A percentile compares a stretch with the other conserved stretches of the same genome.
These are phyloP conservation scores for Macrochelys suwanniensis DNA, from an alignment of 2,797 vertebrate genomes.

Conservation along the genomic window DNA sequence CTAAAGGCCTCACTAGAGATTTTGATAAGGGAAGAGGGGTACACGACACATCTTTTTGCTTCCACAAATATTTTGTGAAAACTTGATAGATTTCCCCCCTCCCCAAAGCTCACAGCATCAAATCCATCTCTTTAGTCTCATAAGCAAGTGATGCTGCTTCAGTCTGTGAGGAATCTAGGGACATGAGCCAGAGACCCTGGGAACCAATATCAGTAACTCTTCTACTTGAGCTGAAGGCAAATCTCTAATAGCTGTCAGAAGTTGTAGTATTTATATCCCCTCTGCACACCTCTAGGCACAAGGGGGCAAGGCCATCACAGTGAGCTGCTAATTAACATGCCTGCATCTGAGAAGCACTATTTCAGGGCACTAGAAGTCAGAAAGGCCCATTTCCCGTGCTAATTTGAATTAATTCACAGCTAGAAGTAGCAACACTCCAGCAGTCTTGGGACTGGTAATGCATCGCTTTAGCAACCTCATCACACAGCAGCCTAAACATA, in stretches of 20 bases:
- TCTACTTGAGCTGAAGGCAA: constrained; percentile 38
- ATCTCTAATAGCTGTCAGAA: constrained; percentile 41
- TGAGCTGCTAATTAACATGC: constrained; percentile 72
- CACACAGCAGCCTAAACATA: constrained; percentile 67
- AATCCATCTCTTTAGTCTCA: background rate
- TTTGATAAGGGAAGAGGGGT: background rate
- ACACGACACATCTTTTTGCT: background rate
- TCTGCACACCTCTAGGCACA: background rate
- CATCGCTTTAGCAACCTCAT: constrained; percentile 9
- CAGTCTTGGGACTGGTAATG: constrained; percentile 50
- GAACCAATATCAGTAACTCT: constrained; percentile 22
- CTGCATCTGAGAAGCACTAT: constrained; percentile 53
- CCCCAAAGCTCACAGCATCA: background rate
- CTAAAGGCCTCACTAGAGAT: background rate
- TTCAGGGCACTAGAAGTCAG: constrained; percentile 50
- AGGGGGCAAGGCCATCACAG: constrained; percentile 68
- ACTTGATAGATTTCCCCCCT: background rate
- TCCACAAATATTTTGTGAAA: background rate
- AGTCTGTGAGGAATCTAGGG: constrained; percentile 27
- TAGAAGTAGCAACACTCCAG: constrained; percentile 61
- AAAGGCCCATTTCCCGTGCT: constrained; percentile 47
- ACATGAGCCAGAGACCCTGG: constrained; percentile 1
- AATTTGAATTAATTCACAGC: constrained; percentile 72
- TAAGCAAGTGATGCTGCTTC: constrained; percentile 34
- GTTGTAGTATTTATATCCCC: background rate